Conservation (phyloP, 2,888 invertebrate species). For the Trichacis sp. region DNA sequence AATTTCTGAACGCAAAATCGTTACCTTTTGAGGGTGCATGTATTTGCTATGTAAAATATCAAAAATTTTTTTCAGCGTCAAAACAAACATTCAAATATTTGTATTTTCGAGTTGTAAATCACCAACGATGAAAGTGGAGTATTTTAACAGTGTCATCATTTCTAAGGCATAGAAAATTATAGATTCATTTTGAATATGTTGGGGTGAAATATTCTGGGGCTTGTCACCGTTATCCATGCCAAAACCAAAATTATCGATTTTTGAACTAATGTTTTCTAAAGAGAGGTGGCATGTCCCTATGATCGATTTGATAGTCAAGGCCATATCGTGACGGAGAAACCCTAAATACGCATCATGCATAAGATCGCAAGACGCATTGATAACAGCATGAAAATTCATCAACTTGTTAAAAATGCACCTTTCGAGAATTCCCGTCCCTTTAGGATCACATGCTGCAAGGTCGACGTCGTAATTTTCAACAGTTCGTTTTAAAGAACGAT, state of each 20-base stretch:
- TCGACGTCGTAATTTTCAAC: constrained; percentile 28
- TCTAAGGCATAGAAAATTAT: background rate
- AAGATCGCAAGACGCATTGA: constrained; percentile 36
- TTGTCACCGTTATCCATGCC: background rate
- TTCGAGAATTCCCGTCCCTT: constrained; percentile 21
- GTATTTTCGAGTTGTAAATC: background rate
- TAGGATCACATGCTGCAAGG: constrained; percentile 15
- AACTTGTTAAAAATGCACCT: constrained; percentile 35
- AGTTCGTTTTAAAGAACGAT: constrained; percentile 14
- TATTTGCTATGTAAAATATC: background rate
- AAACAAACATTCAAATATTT: background rate
- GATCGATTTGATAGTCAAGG: background rate
- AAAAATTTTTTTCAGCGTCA: background rate
- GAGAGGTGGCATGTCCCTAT: background rate
- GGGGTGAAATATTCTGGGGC: background rate
- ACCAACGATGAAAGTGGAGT: background rate
- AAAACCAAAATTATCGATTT: background rate
- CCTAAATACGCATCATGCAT: constrained; percentile 41
- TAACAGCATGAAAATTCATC: constrained; percentile 25
- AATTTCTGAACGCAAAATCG: background rate
- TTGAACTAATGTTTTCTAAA: background rate
- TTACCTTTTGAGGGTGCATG: background rate
- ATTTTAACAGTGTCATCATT: background rate
- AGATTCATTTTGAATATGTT: background rate
- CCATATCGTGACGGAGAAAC: constrained; percentile 26